Percentiles rank a stretch among this genome's conserved stretches.
These are phyloP conservation scores for Xenentodon cancila DNA, from an alignment of 2,797 vertebrate species.

Conservation along the genomic window DNA sequence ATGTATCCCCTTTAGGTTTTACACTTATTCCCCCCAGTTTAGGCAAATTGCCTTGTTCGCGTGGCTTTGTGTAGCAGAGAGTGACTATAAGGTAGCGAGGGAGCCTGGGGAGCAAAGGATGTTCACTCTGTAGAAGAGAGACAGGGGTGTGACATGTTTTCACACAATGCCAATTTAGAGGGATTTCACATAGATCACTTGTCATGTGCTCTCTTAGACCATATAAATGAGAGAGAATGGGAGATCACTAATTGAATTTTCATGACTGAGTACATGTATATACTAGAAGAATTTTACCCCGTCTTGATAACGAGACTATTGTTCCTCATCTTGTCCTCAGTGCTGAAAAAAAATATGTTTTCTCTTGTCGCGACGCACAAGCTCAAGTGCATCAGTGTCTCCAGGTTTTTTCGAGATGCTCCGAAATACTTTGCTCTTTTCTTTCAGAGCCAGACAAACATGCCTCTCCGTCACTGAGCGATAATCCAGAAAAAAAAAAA, in stretches of 20 bases:
- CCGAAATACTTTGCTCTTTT: constrained; percentile 45
- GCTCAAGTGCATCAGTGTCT: constrained; percentile 48
- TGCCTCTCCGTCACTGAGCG: constrained; percentile 65
- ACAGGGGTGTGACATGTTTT: constrained; percentile 85
- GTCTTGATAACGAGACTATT: constrained; percentile 79
- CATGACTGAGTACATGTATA: constrained; percentile 81
- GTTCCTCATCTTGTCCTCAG: constrained; percentile 71
- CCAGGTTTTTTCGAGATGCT: constrained; percentile 48
- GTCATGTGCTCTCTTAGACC: constrained; percentile 85
- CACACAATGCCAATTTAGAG: constrained; percentile 85
- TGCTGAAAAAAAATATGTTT: constrained; percentile 55
- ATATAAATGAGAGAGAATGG: constrained; percentile 85
- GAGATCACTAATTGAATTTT: constrained; percentile 85
- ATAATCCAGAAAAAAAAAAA: constrained; percentile 68
- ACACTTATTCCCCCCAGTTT: constrained; percentile 86
- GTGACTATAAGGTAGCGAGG: constrained; percentile 83
- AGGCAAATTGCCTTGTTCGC: constrained; percentile 84
- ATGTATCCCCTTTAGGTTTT: constrained; percentile 85
- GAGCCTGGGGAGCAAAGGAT: constrained; percentile 83
- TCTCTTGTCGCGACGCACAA: constrained; percentile 53
- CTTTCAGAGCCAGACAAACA: constrained; percentile 68
- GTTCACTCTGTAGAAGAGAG: constrained; percentile 84
- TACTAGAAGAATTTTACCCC: constrained; percentile 73
- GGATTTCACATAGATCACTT: constrained; percentile 84
- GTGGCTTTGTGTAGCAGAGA: constrained; percentile 83